Evolutionary conservation across 1,140 invertebrate genomes (phyloP).

Genomic region (Hyles vespertilio): DNA sequence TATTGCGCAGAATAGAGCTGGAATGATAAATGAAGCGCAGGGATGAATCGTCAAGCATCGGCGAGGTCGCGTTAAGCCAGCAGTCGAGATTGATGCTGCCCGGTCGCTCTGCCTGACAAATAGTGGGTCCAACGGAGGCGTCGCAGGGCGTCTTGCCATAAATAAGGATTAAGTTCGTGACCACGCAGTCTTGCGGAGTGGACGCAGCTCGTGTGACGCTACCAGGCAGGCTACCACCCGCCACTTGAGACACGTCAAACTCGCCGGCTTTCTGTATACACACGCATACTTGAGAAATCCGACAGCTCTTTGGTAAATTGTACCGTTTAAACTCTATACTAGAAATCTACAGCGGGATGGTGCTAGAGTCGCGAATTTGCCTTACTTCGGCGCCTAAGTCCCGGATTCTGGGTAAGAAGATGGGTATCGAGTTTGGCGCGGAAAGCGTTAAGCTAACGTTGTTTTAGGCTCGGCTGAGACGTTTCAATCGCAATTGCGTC

Average conservation of each 20-base stretch:
- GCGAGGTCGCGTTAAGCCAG: slow-evolving; percentile 37
- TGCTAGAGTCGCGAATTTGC: slow-evolving; percentile 55
- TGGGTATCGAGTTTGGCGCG: slow-evolving; percentile 56
- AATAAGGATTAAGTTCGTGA: slow-evolving; percentile 66
- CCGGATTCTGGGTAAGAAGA: slow-evolving; percentile 67
- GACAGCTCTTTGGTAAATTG: slow-evolving; percentile 13
- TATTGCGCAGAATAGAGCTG: slow-evolving; percentile 13
- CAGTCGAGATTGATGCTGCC: slow-evolving; percentile 60
- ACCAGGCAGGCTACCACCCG: slow-evolving; percentile 32
- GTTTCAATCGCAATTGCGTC: slow-evolving; percentile 58
- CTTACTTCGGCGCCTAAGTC: slow-evolving; percentile 65
- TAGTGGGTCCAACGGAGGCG: slow-evolving; percentile 61
- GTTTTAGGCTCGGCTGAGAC: slow-evolving; percentile 53
- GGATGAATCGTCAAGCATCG: slow-evolving; percentile 24
- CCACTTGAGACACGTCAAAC: slow-evolving; percentile 42
- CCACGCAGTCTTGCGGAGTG: slow-evolving; percentile 63
- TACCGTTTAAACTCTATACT: slow-evolving; percentile 9
- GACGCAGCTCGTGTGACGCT: slow-evolving; percentile 46
- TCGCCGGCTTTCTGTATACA: slow-evolving; percentile 28
- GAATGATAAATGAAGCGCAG: slow-evolving; percentile 23
- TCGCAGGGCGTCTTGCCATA: slow-evolving; percentile 67
- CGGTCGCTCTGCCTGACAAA: slow-evolving; percentile 57
- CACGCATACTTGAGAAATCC: slow-evolving; percentile 16
- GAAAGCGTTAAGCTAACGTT: slow-evolving; percentile 60
- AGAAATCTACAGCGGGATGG: slow-evolving; percentile 8